Base-by-base conservation (phyloP, 2,797 vertebrate species). In the Aselliscus stoliczkanus region DNA sequence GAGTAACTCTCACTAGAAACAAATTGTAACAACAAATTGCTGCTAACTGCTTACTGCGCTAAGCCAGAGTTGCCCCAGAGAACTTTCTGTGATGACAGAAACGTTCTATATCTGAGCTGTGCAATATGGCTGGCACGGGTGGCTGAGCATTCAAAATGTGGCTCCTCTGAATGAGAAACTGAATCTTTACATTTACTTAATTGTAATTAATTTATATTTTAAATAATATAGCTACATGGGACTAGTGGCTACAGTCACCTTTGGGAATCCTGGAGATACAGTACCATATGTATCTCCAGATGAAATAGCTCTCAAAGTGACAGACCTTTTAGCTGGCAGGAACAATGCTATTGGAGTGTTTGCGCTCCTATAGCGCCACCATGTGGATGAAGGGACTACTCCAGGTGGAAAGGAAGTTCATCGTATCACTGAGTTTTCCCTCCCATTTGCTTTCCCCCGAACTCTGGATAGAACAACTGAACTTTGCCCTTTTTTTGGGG, bases 311-410 rank as follows among this genome's bases (percentile, higher is more conserved):
- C 27, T n/a, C 25, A 44, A 81, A 60, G 50, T 75, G 64, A 94
- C 44, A 64, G 64, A 94, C 44, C 58, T 73, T 92, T 92, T 58
- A 95, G 77, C 34, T 72, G 76, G 70, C 21, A 75, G 76, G 92
- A 79, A 64, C 44, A 23, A 34, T 1, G 4, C 5, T 15, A 60
- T 21, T 58, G 54, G n/a, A 52, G 18, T 42, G 67, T 37, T 52
- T 27, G 9, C 64, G 64, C 4, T 70, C 50, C 67, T 39, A 13
- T 4, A 79, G 86, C 7, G 52, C 83, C 39, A 17, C 64, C 58
- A 9, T 3, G 20, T 27, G 39, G 72, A 50, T 17, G 17, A 79
- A 89, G 39, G 62, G 80, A 60, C 39, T 34, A 42, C 73, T 34
- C 9, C 44, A 72, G 20, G 60, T 20, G n/a, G 29, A 39, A 69